These are phyloP conservation scores for Dasyprocta punctata DNA, from an alignment of 2,113 vertebrate genomes.

Conservation along the genomic window DNA sequence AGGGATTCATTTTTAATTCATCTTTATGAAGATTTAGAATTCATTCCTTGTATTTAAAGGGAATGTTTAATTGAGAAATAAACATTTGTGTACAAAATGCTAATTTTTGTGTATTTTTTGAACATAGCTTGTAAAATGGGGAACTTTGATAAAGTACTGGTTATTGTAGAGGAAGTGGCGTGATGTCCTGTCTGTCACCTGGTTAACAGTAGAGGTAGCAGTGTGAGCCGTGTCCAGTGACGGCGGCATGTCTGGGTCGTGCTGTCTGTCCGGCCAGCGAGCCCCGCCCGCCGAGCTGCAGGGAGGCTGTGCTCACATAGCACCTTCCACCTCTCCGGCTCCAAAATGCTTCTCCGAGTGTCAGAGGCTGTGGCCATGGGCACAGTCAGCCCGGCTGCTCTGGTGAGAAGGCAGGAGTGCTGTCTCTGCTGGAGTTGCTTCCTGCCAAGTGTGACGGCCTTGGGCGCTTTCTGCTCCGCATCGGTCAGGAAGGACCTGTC, in stretches of 20 bases:
- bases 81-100: slow-evolving; percentile 98
- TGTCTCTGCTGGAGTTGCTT: neutral
- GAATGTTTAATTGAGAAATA: slow-evolving; percentile 97
- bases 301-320: slow-evolving; percentile 58
- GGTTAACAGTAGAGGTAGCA: slow-evolving; percentile 69
- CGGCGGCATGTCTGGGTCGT: neutral
- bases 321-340: slow-evolving; percentile 76
- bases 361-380: slow-evolving; percentile 10
- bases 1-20: slow-evolving; percentile 87
- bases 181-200: slow-evolving; percentile 73
- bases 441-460: neutral
- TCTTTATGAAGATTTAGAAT: slow-evolving; percentile 89
- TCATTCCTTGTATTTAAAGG: slow-evolving; percentile 93
- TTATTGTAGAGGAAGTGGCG: slow-evolving; percentile 75
- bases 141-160: slow-evolving; percentile 75
- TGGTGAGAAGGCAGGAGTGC: neutral
- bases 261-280: no score
- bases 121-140: slow-evolving; percentile 83
- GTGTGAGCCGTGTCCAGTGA: slow-evolving; percentile 62
- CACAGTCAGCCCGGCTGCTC: neutral
- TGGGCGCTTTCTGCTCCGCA: neutral
- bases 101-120: slow-evolving; percentile 87
- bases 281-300: no score
- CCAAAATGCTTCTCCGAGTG: slow-evolving; percentile 75
- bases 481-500: no score